These are phyloP conservation scores for Chloroclysta siterata DNA, from an alignment of 2,888 invertebrate genomes.

Conservation along the genomic window DNA sequence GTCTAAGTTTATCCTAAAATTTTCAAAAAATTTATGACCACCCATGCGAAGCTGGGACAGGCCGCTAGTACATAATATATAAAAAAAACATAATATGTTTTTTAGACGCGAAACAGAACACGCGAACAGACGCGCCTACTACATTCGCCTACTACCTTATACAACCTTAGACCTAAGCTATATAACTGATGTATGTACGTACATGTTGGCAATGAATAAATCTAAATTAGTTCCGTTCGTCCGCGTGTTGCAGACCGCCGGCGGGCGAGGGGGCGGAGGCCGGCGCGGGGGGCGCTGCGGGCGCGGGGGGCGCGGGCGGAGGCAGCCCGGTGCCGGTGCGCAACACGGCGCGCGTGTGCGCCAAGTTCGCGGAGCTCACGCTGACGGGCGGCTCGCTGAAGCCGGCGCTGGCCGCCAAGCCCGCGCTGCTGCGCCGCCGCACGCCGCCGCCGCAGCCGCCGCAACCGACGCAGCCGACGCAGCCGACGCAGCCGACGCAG, in stretches of 20 bases:
- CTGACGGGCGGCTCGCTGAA: conserved; percentile 87
- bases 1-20: too few species aligned
- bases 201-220: too few species aligned
- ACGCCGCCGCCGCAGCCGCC: conserved; percentile 72
- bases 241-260: conserved; percentile 19
- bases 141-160: too few species aligned
- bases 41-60: too few species aligned
- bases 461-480: conserved; percentile 91
- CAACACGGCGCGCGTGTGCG: conserved; percentile 86
- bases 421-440: conserved; percentile 87
- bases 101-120: too few species aligned
- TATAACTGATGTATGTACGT: too few species aligned
- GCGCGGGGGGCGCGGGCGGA: conserved; percentile 31
- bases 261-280: conserved; percentile 19
- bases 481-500: conserved; percentile 84
- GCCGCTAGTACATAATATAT: too few species aligned
- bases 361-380: conserved; percentile 87
- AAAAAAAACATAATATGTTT: too few species aligned
- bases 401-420: conserved; percentile 92
- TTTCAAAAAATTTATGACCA: too few species aligned
- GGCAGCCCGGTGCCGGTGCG: conserved; percentile 84
- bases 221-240: too few species aligned
- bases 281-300: conserved; percentile 28
- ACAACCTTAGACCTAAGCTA: too few species aligned
- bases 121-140: too few species aligned